Percentiles rank a stretch among this genome's conserved stretches.
These are phyloP conservation scores for Rousettus leschenaultii DNA, from an alignment of 2,113 vertebrate species.

Conservation along the genomic window DNA sequence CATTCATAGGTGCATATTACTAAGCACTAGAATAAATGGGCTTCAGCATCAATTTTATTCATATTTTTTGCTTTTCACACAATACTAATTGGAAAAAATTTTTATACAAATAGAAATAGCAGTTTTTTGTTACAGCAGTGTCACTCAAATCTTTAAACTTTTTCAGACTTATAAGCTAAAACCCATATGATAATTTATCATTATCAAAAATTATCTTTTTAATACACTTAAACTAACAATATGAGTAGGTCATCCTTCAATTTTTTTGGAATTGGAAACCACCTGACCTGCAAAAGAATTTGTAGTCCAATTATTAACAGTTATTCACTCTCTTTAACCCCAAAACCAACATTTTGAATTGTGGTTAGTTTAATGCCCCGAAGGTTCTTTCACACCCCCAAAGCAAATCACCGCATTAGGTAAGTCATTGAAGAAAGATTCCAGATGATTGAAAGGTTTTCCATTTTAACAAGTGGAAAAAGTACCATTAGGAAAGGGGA, in stretches of 20 bases:
- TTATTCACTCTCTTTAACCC: background rate
- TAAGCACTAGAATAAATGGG: conserved; percentile 30
- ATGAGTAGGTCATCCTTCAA: background rate
- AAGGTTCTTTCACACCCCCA: background rate
- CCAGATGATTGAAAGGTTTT: background rate
- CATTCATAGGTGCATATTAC: conserved; percentile 14
- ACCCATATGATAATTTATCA: conserved; percentile 31
- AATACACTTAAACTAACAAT: conserved; percentile 8
- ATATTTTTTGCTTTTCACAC: conserved; percentile 8
- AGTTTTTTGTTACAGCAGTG: conserved; percentile 10
- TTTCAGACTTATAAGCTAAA: conserved; percentile 36
- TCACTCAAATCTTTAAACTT: conserved; percentile 44
- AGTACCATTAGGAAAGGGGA: background rate
- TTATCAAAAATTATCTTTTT: background rate
- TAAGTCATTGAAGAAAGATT: background rate
- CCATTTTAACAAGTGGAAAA: background rate
- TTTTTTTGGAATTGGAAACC: conserved; percentile 33
- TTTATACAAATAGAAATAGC: conserved; percentile 3
- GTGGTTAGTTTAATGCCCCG: background rate
- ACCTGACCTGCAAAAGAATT: background rate
- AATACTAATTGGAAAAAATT: background rate
- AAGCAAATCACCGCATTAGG: background rate
- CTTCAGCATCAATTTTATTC: conserved; percentile 31
- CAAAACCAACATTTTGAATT: background rate
- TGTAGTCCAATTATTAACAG: background rate